A percentile compares a stretch with the other conserved stretches of the same genome.
These are phyloP conservation scores for Muraenolepis orangiensis DNA, from an alignment of 2,797 vertebrate genomes.

Conservation along the genomic window DNA sequence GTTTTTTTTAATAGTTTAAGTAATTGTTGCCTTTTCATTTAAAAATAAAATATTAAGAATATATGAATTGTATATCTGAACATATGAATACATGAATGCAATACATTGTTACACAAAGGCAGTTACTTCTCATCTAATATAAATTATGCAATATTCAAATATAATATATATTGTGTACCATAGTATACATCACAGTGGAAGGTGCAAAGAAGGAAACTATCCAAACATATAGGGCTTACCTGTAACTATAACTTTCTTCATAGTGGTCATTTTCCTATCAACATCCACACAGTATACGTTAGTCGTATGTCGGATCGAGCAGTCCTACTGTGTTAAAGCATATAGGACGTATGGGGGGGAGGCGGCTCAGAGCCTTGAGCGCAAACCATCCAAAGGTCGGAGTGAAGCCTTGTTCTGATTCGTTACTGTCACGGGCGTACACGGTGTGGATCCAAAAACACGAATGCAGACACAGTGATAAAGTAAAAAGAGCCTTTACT, in stretches of 20 bases:
- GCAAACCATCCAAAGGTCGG: too few species aligned
- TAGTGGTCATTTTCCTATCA: conserved; percentile 56
- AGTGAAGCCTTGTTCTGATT: too few species aligned
- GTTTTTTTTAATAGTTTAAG: neutral
- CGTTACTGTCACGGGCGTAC: too few species aligned
- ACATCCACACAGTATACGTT: neutral
- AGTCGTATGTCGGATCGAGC: too few species aligned
- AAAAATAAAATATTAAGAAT: neutral
- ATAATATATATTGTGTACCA: neutral
- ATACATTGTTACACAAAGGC: neutral
- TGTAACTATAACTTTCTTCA: conserved; percentile 72
- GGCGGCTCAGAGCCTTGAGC: too few species aligned
- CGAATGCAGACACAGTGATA: too few species aligned
- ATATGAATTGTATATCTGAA: too few species aligned
- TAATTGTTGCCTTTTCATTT: neutral
- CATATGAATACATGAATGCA: neutral
- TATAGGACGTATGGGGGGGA: too few species aligned
- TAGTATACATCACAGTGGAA: neutral
- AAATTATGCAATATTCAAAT: neutral
- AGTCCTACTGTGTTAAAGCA: too few species aligned
- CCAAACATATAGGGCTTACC: conserved; percentile 52
- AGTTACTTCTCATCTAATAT: neutral
- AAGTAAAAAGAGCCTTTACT: too few species aligned
- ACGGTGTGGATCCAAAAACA: too few species aligned
- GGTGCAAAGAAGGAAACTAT: neutral